Evolutionary conservation across 92 coral and sea anemone genomes (phyloP).

Genomic region (Galaxea fascicularis): DNA sequence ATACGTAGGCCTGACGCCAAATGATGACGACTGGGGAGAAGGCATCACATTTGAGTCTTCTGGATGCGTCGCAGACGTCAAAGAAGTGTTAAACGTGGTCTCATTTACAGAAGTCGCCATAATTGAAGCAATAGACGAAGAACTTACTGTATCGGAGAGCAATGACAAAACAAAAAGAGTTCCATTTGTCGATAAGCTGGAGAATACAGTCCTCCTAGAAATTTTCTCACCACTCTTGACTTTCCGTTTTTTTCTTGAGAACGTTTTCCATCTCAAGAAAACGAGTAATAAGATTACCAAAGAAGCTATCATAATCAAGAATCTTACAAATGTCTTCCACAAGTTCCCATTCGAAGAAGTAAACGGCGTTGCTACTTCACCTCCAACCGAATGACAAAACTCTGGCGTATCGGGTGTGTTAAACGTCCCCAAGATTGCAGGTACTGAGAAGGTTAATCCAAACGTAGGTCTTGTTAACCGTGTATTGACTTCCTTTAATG

Average conservation of each 20-base stretch:
- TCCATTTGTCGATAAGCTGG: constrained; percentile 6
- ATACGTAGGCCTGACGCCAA: background rate
- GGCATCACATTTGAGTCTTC: background rate
- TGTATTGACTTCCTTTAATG: too few relatives aligned
- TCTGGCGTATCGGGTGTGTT: background rate
- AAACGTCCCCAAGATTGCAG: background rate
- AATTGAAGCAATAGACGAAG: background rate
- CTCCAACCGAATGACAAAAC: background rate
- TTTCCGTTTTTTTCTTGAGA: background rate
- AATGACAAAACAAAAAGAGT: constrained; percentile 7
- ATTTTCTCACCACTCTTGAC: background rate
- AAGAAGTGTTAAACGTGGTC: background rate
- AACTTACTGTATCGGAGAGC: constrained; percentile 2
- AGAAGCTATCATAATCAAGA: background rate
- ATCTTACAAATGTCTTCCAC: too few relatives aligned
- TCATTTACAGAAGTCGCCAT: background rate
- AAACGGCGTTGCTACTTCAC: background rate
- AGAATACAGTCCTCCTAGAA: background rate
- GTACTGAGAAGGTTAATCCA: background rate
- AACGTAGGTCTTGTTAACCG: background rate
- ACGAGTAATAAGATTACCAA: background rate
- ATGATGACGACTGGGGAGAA: constrained; percentile 15
- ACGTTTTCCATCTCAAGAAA: background rate
- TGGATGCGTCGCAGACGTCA: background rate
- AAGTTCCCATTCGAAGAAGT: background rate